Base-by-base conservation (phyloP, 1,140 invertebrate genomes). In the Polyergus mexicanus region DNA sequence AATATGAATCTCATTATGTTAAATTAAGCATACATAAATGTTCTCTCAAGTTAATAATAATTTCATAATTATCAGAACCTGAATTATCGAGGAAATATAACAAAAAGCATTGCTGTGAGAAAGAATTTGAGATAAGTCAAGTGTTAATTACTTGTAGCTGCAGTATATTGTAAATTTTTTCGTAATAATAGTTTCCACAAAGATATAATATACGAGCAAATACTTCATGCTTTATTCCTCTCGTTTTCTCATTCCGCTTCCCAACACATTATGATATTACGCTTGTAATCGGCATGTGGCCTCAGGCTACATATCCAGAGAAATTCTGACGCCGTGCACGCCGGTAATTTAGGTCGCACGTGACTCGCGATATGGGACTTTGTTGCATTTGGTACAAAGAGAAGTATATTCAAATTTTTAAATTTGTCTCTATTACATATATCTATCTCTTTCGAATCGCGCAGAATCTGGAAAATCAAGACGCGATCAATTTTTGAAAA, bases 271-370 rank as follows among this genome's bases (percentile, higher is more conserved):
- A 83, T 28, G 38, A 83, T n/a, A 47, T 83, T 83, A 83, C 54
- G 28, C 38, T 38, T 54, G 78, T 72, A 74, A 74, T 74, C 68
- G 54, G 22, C 22, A 54, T 69, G 35, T 69, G 51, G 54, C 38
- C 41, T 60, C 38, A 38, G 19, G 54, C 78, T 51, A 51, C 47
- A 51, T 51, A 60, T 47, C 13, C 32, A 19, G 11, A 81, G 68
- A 60, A 83, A 74, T 83, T 72, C 78, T 74, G 44, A 83, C 28
- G 66, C 65, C 32, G 51, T 60, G 66, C 78, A 60, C 66, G 54
- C 25, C 13, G 68, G 68, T 83, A 83, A 83, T 83, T 83, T 83
- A 74, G 68, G 68, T 83, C 54, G 68, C 32, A 83, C 68, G 78
- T 81, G 78, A 71, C 78, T 81, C 66, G 65, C 68, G 16, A 41